phyloP scores from a whole-genome alignment of 2,888 invertebrate genomes.

The Platycnemis pennipes region DNA sequence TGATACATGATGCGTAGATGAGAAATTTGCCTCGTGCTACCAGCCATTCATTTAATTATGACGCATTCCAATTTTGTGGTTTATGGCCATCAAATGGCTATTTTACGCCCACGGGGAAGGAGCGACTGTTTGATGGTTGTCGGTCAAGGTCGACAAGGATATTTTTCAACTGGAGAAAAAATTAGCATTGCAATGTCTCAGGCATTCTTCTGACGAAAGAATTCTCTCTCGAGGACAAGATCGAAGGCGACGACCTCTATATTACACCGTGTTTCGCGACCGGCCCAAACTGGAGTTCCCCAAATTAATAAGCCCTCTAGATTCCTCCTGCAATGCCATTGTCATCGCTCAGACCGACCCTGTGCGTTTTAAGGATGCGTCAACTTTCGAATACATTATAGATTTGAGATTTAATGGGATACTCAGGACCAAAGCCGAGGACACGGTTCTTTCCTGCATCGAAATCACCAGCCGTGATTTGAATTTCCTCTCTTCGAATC shows the following conservation, averaged over 20 bases:
- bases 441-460: not conserved
- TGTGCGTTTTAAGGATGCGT: not conserved
- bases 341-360: not conserved
- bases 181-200: not conserved
- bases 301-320: not conserved
- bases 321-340: not conserved
- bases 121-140: not conserved
- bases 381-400: not conserved
- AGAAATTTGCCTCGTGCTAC: no score
- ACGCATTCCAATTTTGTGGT: not conserved
- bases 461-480: not conserved
- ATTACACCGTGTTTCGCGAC: not conserved
- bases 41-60: not conserved
- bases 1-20: no score
- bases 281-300: not conserved
- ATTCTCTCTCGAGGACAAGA: not conserved
- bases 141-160: conserved; percentile 55
- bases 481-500: not conserved
- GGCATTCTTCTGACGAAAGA: not conserved
- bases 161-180: not conserved
- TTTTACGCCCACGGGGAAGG: not conserved
- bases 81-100: not conserved
- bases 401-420: not conserved
- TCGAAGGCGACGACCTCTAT: no score
- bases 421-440: not conserved